Evolutionary conservation across 2,888 invertebrate genomes (phyloP), one percentile per base, ranked within the genome.

Genomic region (Noctua comes): DNA sequence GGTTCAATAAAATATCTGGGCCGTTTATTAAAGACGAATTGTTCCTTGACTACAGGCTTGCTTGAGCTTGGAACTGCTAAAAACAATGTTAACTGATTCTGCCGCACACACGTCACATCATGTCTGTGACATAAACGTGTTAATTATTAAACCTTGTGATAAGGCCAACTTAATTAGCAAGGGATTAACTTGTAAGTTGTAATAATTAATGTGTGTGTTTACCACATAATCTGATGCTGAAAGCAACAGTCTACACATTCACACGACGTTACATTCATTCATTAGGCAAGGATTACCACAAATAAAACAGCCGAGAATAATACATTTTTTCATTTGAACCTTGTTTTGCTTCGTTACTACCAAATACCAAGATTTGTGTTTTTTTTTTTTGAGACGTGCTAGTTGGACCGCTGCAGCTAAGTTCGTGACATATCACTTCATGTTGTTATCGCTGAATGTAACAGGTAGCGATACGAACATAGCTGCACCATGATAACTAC

Each of bases 121-220:
- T 27, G 36, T 46, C n/a, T 31, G 31, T n/a, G 40, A 21, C 73
- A 59, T 75, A 46, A 57, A 75, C 54, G 27, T 72, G 27, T 11
- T 85, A 64, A 85, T 72, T 69, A 70, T 68, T 71, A 7, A 68
- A 59, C 70, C 65, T 84, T 77, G 65, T 31, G 59, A 69, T 74
- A 66, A 77, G 46, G 83, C 51, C 65, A 64, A 70, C 51, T 71
- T 71, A 76, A 85, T 85, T 65, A 82, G 43, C 72, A 40, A 36
- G 16, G 48, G 73, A 80, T 75, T 74, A 73, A 71, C 46, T 71
- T 73, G 66, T 51, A 64, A 73, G 68, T 82, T 80, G 27, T 51
- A 57, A 43, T 76, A 66, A 82, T 71, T 46, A 48, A 70, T 68
- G 40, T 68, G 59, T 59, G 62, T 73, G 73, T 84, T 46, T 79